Percentiles rank a stretch among this genome's conserved stretches.
Evolutionary conservation across 1,140 invertebrate species (phyloP).

Genomic region (Andrena cerasifolii): DNA sequence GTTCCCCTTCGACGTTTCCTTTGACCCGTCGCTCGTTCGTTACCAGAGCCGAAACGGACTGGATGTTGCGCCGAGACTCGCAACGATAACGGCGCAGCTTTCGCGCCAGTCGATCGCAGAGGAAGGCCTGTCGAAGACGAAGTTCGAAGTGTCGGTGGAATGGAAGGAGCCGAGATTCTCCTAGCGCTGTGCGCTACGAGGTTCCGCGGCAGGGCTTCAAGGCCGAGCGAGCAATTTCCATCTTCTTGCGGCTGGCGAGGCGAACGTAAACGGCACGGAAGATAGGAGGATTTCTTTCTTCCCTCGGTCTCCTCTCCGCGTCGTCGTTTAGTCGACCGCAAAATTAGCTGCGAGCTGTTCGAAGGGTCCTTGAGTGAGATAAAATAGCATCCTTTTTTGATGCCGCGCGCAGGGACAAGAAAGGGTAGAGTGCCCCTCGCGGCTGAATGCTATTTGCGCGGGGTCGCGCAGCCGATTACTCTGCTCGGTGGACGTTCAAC

Average conservation of each 20-base stretch:
- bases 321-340: constrained; percentile 72
- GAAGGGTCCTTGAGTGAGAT: constrained; percentile 63
- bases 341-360: constrained; percentile 65
- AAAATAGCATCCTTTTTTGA: constrained; percentile 68
- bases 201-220: constrained; percentile 64
- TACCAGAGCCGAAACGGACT: too few relatives aligned
- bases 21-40: constrained; percentile 3
- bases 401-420: constrained; percentile 61
- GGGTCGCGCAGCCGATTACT: constrained; percentile 61
- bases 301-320: constrained; percentile 40
- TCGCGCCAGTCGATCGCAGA: too few relatives aligned
- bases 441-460: constrained; percentile 66
- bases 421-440: constrained; percentile 55
- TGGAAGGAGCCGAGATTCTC: constrained; percentile 34
- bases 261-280: constrained; percentile 54
- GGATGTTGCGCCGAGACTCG: too few relatives aligned
- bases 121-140: too few relatives aligned
- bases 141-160: neutral
- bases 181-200: constrained; percentile 43
- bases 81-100: too few relatives aligned
- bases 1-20: neutral
- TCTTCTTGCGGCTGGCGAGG: constrained; percentile 62
- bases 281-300: constrained; percentile 53
- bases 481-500: constrained; percentile 47
- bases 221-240: constrained; percentile 66